phyloP scores from a whole-genome alignment of 2,113 vertebrate genomes.

The Dascyllus trimaculatus region DNA sequence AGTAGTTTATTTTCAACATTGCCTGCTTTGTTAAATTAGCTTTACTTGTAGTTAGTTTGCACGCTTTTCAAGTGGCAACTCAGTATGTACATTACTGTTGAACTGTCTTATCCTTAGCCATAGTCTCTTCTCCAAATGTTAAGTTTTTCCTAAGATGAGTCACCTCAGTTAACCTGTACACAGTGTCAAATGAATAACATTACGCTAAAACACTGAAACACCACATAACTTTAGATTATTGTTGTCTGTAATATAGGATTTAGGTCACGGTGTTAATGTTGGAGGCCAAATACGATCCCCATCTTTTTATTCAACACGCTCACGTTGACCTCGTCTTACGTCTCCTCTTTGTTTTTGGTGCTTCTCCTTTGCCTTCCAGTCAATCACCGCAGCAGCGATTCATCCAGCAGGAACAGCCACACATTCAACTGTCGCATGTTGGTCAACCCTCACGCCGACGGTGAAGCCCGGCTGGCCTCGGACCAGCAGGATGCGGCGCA shows the following conservation, averaged over 20 bases:
- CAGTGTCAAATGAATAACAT: background rate
- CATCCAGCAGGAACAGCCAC: constrained; percentile 94
- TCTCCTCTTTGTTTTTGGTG: background rate
- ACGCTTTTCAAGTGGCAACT: background rate
- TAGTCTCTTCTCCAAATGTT: background rate
- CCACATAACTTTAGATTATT: too few relatives aligned
- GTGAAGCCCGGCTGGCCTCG: constrained; percentile 83
- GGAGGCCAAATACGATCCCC: too few relatives aligned
- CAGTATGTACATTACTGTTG: too few relatives aligned
- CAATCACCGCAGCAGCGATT: constrained; percentile 89
- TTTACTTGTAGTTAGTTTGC: too few relatives aligned
- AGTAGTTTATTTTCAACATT: background rate
- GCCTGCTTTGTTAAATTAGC: background rate
- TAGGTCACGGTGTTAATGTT: too few relatives aligned
- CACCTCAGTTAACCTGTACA: background rate
- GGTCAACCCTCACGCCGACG: constrained; percentile 90
- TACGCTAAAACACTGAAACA: too few relatives aligned
- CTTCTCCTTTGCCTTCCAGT: constrained; percentile 78
- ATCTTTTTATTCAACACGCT: background rate
- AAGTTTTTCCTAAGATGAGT: background rate
- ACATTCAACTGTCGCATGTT: constrained; percentile 99
- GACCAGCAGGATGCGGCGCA: constrained; percentile 88
- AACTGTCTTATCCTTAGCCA: background rate
- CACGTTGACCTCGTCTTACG: background rate
- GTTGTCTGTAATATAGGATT: too few relatives aligned